Conservation (phyloP, 92 coral and sea anemone genomes). For the Isaurus tuberculatus region DNA sequence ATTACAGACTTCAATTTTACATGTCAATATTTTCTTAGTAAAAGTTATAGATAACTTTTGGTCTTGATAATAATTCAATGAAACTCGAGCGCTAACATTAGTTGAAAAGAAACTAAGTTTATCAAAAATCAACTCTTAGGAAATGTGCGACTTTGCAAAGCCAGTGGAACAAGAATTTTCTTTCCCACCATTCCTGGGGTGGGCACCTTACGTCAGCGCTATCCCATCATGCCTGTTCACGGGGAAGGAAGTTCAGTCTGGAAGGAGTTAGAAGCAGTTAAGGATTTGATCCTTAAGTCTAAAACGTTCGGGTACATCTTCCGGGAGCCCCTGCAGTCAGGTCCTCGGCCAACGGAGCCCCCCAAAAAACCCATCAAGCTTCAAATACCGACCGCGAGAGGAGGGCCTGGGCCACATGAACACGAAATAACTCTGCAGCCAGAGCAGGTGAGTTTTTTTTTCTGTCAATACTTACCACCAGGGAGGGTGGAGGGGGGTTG, state of each 20-base stretch:
- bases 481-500: no score
- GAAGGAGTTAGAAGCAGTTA: constrained; percentile 85
- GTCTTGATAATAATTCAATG: no score
- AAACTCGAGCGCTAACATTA: no score
- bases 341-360: constrained; percentile 66
- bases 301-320: constrained; percentile 67
- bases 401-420: constrained; percentile 59
- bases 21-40: no score
- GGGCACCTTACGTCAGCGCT: constrained; percentile 78
- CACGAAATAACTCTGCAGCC: constrained; percentile 58
- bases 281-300: constrained; percentile 76
- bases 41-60: no score
- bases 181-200: constrained; percentile 74
- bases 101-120: no score
- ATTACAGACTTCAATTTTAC: no score
- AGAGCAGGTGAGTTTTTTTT: constrained; percentile 48
- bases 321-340: constrained; percentile 67
- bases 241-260: constrained; percentile 87
- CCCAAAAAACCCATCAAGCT: constrained; percentile 57
- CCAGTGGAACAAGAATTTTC: constrained; percentile 89
- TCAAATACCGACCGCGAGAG: constrained; percentile 48
- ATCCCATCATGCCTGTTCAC: constrained; percentile 90
- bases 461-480: no score
- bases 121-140: constrained; percentile 31
- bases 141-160: constrained; percentile 62